These are phyloP conservation scores for Muscidifurax raptorellus DNA, from an alignment of 1,140 invertebrate species.

Conservation along the genomic window DNA sequence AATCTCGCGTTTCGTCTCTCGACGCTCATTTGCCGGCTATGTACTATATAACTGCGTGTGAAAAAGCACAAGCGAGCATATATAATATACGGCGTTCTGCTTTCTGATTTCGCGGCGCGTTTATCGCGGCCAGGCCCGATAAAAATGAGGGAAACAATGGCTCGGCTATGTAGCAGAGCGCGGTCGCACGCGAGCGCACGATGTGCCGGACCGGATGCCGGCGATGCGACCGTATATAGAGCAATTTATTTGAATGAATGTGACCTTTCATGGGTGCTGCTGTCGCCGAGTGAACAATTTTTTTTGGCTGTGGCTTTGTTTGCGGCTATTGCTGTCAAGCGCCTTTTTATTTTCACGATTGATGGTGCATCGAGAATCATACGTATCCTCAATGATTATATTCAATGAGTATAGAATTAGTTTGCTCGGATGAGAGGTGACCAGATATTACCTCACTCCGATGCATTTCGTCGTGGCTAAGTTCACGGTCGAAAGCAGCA, in stretches of 20 bases:
- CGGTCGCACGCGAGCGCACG: background rate
- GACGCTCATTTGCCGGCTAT: too few relatives aligned
- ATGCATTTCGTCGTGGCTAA: background rate
- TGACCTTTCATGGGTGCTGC: slow-evolving; percentile 10
- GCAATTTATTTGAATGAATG: slow-evolving; percentile 23
- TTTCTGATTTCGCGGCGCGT: slow-evolving; percentile 2
- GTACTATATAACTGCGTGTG: too few relatives aligned
- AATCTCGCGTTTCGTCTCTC: too few relatives aligned
- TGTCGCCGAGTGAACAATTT: background rate
- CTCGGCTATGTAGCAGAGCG: background rate
- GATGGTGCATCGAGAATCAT: too few relatives aligned
- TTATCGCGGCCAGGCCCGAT: background rate
- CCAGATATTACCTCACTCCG: background rate
- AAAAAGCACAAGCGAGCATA: too few relatives aligned
- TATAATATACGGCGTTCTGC: background rate
- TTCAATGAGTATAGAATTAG: too few relatives aligned
- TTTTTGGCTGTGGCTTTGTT: background rate
- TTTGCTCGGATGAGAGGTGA: too few relatives aligned
- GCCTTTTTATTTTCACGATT: too few relatives aligned
- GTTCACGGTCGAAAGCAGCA: background rate
- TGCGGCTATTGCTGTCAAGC: too few relatives aligned
- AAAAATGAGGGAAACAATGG: slow-evolving; percentile 20
- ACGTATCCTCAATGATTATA: too few relatives aligned
- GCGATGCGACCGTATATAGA: slow-evolving; percentile 9
- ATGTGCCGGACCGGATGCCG: background rate